Percentiles rank a stretch among this genome's conserved stretches.
Evolutionary conservation across 2,797 vertebrate species (phyloP).

Genomic region (Rousettus madagascariensis): DNA sequence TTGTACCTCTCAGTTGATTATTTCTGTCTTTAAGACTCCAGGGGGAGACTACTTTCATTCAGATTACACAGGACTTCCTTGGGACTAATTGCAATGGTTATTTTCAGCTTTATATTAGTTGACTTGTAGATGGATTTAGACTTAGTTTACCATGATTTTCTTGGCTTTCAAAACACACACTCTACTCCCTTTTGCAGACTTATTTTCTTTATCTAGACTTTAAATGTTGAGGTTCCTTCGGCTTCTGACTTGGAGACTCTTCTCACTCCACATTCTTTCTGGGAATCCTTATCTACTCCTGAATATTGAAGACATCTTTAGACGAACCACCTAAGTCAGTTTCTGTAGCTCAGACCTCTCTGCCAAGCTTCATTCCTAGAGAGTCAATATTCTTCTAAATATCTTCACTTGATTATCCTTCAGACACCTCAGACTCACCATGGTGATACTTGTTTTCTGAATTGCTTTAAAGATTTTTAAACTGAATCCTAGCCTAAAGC

Average conservation of each 20-base stretch:
- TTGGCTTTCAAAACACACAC: not conserved
- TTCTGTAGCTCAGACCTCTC: not conserved
- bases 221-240: not conserved
- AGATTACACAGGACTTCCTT: not conserved
- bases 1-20: not conserved
- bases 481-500: not conserved
- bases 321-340: not conserved
- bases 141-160: not conserved
- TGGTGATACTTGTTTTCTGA: not conserved
- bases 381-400: not conserved
- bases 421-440: not conserved
- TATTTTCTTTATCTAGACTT: not conserved
- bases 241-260: not conserved
- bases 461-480: not conserved
- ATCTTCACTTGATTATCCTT: conserved; percentile 5
- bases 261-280: not conserved
- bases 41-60: not conserved
- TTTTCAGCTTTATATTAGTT: conserved; percentile 8
- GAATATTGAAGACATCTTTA: not conserved
- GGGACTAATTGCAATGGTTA: not conserved
- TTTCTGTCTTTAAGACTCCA: not conserved
- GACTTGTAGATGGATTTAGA: not conserved
- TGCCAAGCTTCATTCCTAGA: not conserved
- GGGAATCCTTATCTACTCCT: not conserved
- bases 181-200: not conserved